Base-by-base conservation (phyloP, 2,113 vertebrate genomes). In the Dicrurus megarhynchus region DNA sequence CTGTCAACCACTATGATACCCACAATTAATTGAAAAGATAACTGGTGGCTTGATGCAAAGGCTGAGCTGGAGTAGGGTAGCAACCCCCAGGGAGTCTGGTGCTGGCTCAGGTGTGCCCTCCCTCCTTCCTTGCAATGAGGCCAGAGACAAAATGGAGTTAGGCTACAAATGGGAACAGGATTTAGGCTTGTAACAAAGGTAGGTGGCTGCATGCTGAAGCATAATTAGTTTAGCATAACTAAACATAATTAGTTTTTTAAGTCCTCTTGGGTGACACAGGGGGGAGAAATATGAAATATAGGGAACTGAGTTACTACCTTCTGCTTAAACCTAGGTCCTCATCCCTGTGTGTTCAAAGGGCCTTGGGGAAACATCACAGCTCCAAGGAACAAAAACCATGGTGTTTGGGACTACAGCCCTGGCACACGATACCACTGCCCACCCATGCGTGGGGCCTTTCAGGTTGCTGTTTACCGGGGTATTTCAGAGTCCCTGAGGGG, bases 1-100 rank as follows among this genome's bases (percentile, higher is more conserved):
- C 94, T 96, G 79, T 95, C 89, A 96, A 67, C 69, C 52, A 56
- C 69, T 69, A 10, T 56, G 86, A 93, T 96, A 96, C 82, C 82
- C 90, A 39, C 90, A 93, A 91, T 97, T 97, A 97, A 95, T 87
- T 91, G 89, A 64, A 85, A 96, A 89, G 75, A 69, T 90, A 96
- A 96, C 90, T 37, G 49, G 86, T 91, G 77, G 50, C 88, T 90
- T 83, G 77, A 91, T 70, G 59, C 2, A 3, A 87, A 91, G 50
- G 37, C 64, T 89, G 67, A 16, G 28, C 53, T 49, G 68, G 22
- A 17, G 68, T n/a, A 67, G 47, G 50, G 78, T 22, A 80, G 63
- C 28, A 86, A 9, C 10, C 46, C 39, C 56, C 0, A 1, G 60
- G 67, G 85, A 84, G 71, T 19, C 50, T 74, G 59, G 18, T 69